Evolutionary conservation across 2,888 invertebrate species (phyloP), one percentile per base, ranked within the genome.

Genomic region (Hetaerina titia): DNA sequence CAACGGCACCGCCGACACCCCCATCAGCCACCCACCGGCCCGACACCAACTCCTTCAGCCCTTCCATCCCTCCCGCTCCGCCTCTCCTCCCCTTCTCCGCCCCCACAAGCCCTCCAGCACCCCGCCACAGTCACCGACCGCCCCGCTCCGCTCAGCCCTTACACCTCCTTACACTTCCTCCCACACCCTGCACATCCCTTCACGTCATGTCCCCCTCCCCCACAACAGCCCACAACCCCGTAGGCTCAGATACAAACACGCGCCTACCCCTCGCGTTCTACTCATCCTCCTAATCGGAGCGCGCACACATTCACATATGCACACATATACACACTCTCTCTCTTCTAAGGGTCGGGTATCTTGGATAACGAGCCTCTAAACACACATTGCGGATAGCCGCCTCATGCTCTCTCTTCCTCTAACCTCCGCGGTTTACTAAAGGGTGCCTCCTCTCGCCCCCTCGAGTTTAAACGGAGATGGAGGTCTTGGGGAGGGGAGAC

Each of bases 331-430:
- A 81, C 81, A 31, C 81, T 22, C 81, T 81, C 81, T 81, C n/a
- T 31, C 22, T 81, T 5, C 81, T 88, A 56, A 56, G 92, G 92
- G 89, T 89, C 89, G 89, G 89, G 58, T 89, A 89, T 69, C 63
- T 57, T 69, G 92, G 69, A 92, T 92, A 92, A 92, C 92, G 92
- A 92, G 69, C 92, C 92, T 74, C 92, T 56, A 69, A 92, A 74
- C 92, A 92, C 92, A 92, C 92, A 92, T 92, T 92, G 92, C 92
- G 92, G 92, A 74, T 92, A 92, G 92, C 92, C 92, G 69, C 92
- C 22, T n/a, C 31, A 1, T 31, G 81, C 31, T 22, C 22, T 31
- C 81, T 11, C 31, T 31, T 25, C 81, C 81, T 31, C 25, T 31
- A 81, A 31, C 81, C 81, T 81, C 92, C 69, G 69, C n/a, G 64